Evolutionary conservation across 1,140 invertebrate genomes (phyloP).

Genomic region (Drosophila subobscura): DNA sequence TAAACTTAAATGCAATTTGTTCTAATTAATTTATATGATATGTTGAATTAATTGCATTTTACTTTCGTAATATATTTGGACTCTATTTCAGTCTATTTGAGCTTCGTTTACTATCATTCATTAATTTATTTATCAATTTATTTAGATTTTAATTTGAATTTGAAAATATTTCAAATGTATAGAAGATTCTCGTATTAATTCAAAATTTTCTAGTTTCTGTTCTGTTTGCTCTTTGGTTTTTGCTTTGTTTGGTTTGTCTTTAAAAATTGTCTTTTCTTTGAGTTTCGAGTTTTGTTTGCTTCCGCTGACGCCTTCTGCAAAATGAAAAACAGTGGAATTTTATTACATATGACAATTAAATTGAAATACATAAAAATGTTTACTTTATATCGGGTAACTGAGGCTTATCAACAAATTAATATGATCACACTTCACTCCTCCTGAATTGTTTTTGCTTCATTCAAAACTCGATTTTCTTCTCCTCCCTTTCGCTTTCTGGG

Average conservation of each 20-base stretch:
- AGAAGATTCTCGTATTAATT: conserved; percentile 41
- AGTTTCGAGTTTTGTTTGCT: conserved; percentile 4
- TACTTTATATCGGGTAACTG: too few relatives aligned
- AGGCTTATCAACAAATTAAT: too few relatives aligned
- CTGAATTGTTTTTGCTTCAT: too few relatives aligned
- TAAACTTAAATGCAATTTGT: conserved; percentile 78
- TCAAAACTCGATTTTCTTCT: too few relatives aligned
- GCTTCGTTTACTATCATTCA: conserved; percentile 69
- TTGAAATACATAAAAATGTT: too few relatives aligned
- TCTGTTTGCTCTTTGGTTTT: conserved; percentile 10
- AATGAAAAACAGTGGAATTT: background rate
- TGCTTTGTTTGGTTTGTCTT: conserved; percentile 8
- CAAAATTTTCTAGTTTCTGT: conserved; percentile 25
- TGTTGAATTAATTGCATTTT: conserved; percentile 74
- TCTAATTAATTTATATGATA: conserved; percentile 82
- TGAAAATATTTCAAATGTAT: conserved; percentile 51
- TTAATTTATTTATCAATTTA: conserved; percentile 51
- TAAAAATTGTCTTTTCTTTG: conserved; percentile 16
- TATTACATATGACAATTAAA: too few relatives aligned
- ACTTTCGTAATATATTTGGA: conserved; percentile 77
- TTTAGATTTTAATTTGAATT: conserved; percentile 46
- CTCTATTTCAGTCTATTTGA: conserved; percentile 83
- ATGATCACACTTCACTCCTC: too few relatives aligned
- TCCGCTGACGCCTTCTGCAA: background rate
- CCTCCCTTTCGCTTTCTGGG: too few relatives aligned